Evolutionary conservation across 2,113 vertebrate species (phyloP), one percentile per base, ranked within the genome.

Genomic region (Gallinago media): DNA sequence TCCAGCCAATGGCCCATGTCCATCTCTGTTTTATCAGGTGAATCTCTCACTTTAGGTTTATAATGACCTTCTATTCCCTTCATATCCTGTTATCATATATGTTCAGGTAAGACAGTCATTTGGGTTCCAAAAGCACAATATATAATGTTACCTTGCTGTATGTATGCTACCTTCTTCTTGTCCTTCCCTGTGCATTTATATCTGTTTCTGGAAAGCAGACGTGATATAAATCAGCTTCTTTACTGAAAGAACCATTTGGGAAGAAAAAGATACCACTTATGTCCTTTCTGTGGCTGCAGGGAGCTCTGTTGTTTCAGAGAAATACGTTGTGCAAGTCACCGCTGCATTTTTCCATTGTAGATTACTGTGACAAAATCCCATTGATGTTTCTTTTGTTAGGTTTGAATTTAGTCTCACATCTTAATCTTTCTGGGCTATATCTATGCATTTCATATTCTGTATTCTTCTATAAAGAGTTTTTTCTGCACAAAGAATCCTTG

Each of bases 61-160:
- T 54, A 32, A 71, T 27, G 25, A 16, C 17, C 3, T 49, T 58
- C 49, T 59, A 9, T 73, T 62, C 25, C 25, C 34, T 79, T 70
- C 32, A 18, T 29, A 75, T 68, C 5, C 32, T 84, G 12, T 79
- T 80, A 25, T 34, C 40, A 23, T 16, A 1, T 29, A 6, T 22
- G 25, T 76, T 83, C 73, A 52, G 49, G 20, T 32, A 27, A 55
- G 42, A 36, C 26, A 74, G 19, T 19, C 23, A 9, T 18, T 59
- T 3, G 20, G 13, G 15, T 52, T 55, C 23, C 13, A 50, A 46
- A 63, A 50, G 15, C 32, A 73, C 0, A 0, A 46, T 56, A 79
- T 9, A 21, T 68, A 22, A 26, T 26, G 13, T 81, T 56, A 19
- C 9, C 14, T 80, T 54, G 36, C 21, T 81, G 0, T 25, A 4